These are phyloP conservation scores for Erythrolamprus reginae DNA, from an alignment of 2,113 vertebrate genomes.

Conservation along the genomic window DNA sequence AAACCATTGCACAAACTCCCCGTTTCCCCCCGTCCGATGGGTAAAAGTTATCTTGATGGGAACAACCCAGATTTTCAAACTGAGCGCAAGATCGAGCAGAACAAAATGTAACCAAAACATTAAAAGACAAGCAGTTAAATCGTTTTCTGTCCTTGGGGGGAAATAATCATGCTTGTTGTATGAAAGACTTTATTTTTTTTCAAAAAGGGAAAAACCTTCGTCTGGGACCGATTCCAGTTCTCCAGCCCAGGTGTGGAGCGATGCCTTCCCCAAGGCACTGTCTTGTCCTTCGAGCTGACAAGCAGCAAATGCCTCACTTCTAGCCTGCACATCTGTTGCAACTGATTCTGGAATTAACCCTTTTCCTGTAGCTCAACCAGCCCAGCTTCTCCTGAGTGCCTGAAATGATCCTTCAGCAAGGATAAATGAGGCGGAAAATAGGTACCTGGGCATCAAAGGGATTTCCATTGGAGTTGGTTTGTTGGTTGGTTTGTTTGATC, in stretches of 20 bases:
- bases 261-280: not conserved
- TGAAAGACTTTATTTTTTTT: constrained; percentile 10
- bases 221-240: constrained; percentile 1
- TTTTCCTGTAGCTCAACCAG: not conserved
- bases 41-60: constrained; percentile 28
- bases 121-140: not conserved
- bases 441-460: not conserved
- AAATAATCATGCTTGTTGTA: constrained; percentile 33
- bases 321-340: not conserved
- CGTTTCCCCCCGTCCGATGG: not conserved
- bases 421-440: not conserved
- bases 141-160: not conserved
- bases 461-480: constrained; percentile 4
- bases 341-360: not conserved
- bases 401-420: not conserved
- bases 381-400: not conserved
- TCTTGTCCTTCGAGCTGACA: not conserved
- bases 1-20: not conserved
- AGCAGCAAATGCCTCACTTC: not conserved
- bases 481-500: too few relatives aligned
- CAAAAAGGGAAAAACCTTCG: not conserved
- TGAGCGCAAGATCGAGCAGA: not conserved
- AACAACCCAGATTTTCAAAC: constrained; percentile 12
- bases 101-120: fast-evolving
- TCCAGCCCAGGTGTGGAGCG: not conserved